Evolutionary conservation across 2,888 invertebrate species (phyloP).

Genomic region (Hemaris fuciformis): DNA sequence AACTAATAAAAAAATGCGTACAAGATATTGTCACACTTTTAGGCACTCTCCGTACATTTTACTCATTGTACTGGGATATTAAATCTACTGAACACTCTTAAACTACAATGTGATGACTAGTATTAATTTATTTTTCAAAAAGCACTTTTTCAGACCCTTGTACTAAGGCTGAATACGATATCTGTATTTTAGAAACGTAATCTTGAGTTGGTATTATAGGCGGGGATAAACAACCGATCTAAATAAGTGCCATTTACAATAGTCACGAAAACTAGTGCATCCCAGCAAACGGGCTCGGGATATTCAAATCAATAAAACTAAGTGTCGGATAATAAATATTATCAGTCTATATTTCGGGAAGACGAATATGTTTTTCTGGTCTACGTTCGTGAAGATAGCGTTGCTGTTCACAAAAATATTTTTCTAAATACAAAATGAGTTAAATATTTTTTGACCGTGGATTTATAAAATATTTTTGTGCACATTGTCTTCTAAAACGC

Average conservation of each 20-base stretch:
- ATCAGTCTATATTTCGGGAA: constrained; percentile 75
- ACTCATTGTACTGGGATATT: constrained; percentile 62
- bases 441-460: neutral
- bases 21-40: constrained; percentile 69
- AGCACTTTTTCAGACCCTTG: constrained; percentile 69
- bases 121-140: constrained; percentile 43
- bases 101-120: constrained; percentile 49
- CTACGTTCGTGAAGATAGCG: neutral
- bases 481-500: neutral
- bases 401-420: neutral
- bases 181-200: neutral
- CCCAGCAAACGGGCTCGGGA: constrained; percentile 66
- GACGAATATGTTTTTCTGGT: constrained; percentile 43
- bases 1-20: constrained; percentile 40
- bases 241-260: constrained; percentile 70
- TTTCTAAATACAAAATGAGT: neutral
- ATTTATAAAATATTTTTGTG: neutral
- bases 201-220: constrained; percentile 18
- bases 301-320: constrained; percentile 41
- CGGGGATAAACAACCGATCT: constrained; percentile 42
- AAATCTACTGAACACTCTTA: constrained; percentile 68
- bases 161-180: neutral
- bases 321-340: constrained; percentile 11
- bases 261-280: constrained; percentile 70
- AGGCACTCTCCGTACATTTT: constrained; percentile 68